Conservation (phyloP, 2,888 invertebrate genomes). For the Muschampia staudingeri region DNA sequence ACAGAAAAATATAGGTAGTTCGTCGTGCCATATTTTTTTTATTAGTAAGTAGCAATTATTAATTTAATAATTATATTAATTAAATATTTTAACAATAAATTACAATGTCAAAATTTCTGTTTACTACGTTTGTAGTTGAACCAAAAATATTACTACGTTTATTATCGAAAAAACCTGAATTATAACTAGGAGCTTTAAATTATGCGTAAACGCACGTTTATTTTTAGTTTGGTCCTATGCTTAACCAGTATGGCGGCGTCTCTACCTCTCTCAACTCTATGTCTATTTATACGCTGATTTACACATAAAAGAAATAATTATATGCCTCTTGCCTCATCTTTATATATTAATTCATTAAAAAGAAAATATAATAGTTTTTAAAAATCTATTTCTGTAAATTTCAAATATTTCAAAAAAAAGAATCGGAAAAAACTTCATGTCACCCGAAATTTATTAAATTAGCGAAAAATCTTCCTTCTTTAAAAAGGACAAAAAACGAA, state of each 20-base stretch:
- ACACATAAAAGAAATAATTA: not conserved
- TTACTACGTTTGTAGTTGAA: not conserved
- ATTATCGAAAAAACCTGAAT: slow-evolving; percentile 39
- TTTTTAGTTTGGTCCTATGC: slow-evolving; percentile 36
- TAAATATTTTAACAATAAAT: no score
- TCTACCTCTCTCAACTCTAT: slow-evolving; percentile 7
- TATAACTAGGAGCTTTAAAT: slow-evolving; percentile 37
- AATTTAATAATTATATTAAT: no score
- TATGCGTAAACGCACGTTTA: slow-evolving; percentile 43
- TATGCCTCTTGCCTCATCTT: not conserved
- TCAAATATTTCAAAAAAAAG: no score
- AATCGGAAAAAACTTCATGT: no score
- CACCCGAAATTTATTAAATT: no score
- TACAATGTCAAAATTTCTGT: not conserved
- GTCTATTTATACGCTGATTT: not conserved
- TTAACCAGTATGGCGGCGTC: slow-evolving; percentile 16
- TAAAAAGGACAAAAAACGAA: no score
- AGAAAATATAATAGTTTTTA: no score
- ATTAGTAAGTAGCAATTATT: no score
- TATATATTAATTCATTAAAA: not conserved
- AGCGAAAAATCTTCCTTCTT: no score
- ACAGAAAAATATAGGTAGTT: no score
- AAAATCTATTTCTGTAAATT: no score
- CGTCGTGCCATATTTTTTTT: no score
- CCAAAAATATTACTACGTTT: not conserved